Percentiles rank a stretch among this genome's conserved stretches.
These are phyloP conservation scores for Petrolisthes manimaculis DNA, from an alignment of 2,888 invertebrate genomes.

Conservation along the genomic window DNA sequence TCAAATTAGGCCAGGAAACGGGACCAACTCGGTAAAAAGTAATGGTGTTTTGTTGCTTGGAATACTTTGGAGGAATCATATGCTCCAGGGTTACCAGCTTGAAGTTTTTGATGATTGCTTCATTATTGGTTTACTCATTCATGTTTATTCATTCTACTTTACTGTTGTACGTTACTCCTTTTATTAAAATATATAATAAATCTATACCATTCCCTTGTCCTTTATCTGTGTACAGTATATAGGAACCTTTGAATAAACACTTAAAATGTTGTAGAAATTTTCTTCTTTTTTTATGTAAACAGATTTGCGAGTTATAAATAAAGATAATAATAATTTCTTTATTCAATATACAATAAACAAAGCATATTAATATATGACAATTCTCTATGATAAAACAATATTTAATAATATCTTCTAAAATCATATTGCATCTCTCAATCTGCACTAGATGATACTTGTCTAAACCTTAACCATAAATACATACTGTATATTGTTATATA, in stretches of 20 bases:
- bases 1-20: too few species aligned
- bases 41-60: too few species aligned
- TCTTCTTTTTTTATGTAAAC: slow-evolving; percentile 11
- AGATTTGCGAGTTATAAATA: slow-evolving; percentile 32
- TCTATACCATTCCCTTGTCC: too few species aligned
- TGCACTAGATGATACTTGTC: slow-evolving; percentile 38
- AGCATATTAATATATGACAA: slow-evolving; percentile 40
- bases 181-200: too few species aligned
- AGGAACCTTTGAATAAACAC: not conserved
- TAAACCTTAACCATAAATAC: slow-evolving; percentile 7
- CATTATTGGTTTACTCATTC: not conserved
- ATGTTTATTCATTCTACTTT: not conserved
- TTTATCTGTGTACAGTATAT: too few species aligned
- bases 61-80: too few species aligned
- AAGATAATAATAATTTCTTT: slow-evolving; percentile 35
- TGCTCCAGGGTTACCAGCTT: too few species aligned
- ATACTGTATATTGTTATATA: slow-evolving; percentile 30
- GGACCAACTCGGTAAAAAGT: too few species aligned
- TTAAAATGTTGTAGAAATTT: slow-evolving; percentile 16
- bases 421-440: slow-evolving; percentile 43
- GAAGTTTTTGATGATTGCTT: too few species aligned
- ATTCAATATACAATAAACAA: slow-evolving; percentile 52
- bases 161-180: too few species aligned
- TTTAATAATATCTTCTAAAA: slow-evolving; percentile 33
- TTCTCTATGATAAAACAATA: slow-evolving; percentile 39